Conservation (phyloP, 2,113 vertebrate species). For the Chaetops frenatus region DNA sequence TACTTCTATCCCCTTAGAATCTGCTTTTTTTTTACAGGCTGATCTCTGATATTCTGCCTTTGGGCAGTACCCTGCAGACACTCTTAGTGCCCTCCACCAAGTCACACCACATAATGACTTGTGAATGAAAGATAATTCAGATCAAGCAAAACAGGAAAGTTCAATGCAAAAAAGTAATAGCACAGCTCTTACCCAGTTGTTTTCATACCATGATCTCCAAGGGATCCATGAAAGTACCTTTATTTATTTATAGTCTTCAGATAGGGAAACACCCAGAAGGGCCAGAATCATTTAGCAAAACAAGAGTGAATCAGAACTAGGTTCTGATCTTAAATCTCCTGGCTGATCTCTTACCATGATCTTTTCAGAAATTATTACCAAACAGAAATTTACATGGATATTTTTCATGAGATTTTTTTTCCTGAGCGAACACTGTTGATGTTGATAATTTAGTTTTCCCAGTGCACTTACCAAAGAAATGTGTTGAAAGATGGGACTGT, state of each 20-base stretch:
- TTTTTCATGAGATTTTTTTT: background rate
- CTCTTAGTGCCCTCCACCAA: background rate
- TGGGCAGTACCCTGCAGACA: background rate
- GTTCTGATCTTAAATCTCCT: background rate
- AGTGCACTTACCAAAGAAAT: background rate
- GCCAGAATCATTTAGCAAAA: background rate
- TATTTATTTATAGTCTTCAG: background rate
- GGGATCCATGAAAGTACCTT: background rate
- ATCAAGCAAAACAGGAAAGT: background rate
- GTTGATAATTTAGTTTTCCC: background rate
- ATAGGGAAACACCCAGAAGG: background rate
- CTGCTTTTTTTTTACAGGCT: background rate
- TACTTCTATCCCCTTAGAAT: background rate
- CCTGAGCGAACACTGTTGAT: background rate
- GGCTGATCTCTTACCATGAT: background rate
- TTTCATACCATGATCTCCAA: background rate
- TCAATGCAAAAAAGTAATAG: background rate
- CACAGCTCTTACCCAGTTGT: background rate
- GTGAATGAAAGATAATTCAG: background rate
- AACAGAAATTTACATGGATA: background rate
- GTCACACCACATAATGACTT: background rate
- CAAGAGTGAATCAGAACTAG: background rate
- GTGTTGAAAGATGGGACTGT: background rate
- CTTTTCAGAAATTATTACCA: background rate
- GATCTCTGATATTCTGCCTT: background rate